These are phyloP conservation scores for Coracopsis vasa DNA, from an alignment of 2,113 vertebrate species.

Conservation along the genomic window DNA sequence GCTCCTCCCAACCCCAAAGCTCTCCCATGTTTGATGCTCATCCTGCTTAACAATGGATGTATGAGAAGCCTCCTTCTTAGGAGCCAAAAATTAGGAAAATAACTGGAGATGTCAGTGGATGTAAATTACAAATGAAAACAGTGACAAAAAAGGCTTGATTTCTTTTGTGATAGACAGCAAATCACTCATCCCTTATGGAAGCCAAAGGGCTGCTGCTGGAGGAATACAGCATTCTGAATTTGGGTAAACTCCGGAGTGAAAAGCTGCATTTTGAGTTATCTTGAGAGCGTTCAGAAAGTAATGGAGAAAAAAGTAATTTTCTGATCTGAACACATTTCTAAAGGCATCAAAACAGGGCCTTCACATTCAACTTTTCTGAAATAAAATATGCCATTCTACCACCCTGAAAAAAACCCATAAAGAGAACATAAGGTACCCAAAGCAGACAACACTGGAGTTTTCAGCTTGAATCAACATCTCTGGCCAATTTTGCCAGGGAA, in stretches of 20 bases:
- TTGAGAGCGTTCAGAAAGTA: background rate
- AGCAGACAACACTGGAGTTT: background rate
- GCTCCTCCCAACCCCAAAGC: slow-evolving; percentile 34
- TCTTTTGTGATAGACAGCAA: slow-evolving; percentile 1
- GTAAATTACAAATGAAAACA: slow-evolving; percentile 21
- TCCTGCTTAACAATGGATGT: slow-evolving; percentile 56
- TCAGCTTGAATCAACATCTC: background rate
- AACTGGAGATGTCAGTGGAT: background rate
- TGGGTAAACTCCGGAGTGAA: background rate
- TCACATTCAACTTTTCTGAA: background rate
- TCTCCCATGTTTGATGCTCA: slow-evolving; percentile 58
- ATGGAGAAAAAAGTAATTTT: background rate
- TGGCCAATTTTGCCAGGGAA: background rate
- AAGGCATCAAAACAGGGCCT: background rate
- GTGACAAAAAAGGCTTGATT: background rate
- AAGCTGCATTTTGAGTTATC: background rate
- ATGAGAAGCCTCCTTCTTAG: background rate
- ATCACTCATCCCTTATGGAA: background rate
- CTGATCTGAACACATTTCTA: background rate
- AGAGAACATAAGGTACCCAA: background rate
- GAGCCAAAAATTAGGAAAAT: background rate
- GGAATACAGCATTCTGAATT: background rate
- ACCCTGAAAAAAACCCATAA: background rate
- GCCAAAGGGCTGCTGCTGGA: background rate
- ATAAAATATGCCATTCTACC: background rate